phyloP scores from a whole-genome alignment of 2,797 vertebrate genomes.

The Acrossocheilus fasciatus region DNA sequence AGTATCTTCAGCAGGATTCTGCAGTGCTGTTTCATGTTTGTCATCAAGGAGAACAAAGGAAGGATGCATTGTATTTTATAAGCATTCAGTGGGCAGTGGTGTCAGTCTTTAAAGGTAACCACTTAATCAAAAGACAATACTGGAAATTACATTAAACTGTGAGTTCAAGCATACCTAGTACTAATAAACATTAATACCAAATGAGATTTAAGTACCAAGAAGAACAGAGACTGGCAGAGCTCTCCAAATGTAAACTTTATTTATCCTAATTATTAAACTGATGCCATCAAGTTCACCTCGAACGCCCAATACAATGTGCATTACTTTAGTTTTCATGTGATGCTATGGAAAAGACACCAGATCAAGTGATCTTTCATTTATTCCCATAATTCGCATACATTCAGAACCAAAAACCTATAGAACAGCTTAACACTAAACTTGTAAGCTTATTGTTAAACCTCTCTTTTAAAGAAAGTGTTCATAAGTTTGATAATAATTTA shows the following conservation, averaged over 20 bases:
- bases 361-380: not conserved
- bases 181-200: not conserved
- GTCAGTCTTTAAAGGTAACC: not conserved
- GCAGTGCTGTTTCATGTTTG: not conserved
- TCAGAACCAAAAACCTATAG: not conserved
- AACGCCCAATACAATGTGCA: not conserved
- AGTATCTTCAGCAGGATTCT: not conserved
- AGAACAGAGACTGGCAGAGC: not conserved
- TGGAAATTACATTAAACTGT: not conserved
- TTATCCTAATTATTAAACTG: constrained; percentile 17
- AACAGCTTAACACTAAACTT: not conserved
- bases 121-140: not conserved
- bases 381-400: constrained; percentile 10
- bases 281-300: constrained; percentile 1
- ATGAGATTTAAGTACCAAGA: not conserved
- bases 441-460: constrained; percentile 13
- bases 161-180: not conserved
- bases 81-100: not conserved
- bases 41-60: not conserved
- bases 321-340: constrained; percentile 1
- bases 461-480: not conserved
- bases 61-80: not conserved
- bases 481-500: constrained; percentile 32
- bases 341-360: not conserved
- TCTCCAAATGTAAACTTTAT: constrained; percentile 35